A percentile compares a stretch with the other conserved stretches of the same genome.
Evolutionary conservation across 2,888 invertebrate genomes (phyloP).

Genomic region (Leuctra nigra): DNA sequence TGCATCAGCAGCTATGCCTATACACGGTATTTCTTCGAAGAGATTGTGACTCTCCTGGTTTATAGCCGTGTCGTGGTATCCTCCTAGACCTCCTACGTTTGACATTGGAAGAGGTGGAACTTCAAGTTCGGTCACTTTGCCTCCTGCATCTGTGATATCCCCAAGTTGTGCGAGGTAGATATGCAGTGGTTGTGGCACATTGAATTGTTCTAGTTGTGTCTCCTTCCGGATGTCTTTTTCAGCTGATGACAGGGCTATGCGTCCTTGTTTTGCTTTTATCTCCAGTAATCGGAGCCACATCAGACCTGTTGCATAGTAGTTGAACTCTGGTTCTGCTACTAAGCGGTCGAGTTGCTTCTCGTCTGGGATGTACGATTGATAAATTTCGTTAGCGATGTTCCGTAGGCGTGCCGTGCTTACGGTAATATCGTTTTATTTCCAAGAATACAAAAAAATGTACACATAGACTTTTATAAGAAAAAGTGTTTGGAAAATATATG

Average conservation of each 20-base stretch:
- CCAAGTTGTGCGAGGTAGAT: constrained; percentile 32
- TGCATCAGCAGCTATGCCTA: constrained; percentile 36
- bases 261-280: constrained; percentile 32
- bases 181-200: constrained; percentile 34
- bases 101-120: constrained; percentile 31
- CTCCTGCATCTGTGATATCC: constrained; percentile 33
- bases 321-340: constrained; percentile 30
- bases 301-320: constrained; percentile 32
- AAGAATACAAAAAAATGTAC: no score
- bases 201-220: constrained; percentile 30
- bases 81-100: constrained; percentile 32
- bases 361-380: constrained; percentile 29
- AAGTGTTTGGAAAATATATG: no score
- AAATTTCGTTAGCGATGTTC: constrained; percentile 31
- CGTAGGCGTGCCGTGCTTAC: no score
- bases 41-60: constrained; percentile 32
- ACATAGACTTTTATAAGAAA: no score
- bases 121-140: constrained; percentile 32
- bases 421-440: no score
- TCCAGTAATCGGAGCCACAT: constrained; percentile 30
- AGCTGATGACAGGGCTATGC: constrained; percentile 29
- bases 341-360: constrained; percentile 32
- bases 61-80: constrained; percentile 34
- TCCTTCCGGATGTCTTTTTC: constrained; percentile 32
- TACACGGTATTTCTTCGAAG: constrained; percentile 35